Conservation (phyloP, 2,113 vertebrate species). For the Oncorhynchus tshawytscha region DNA sequence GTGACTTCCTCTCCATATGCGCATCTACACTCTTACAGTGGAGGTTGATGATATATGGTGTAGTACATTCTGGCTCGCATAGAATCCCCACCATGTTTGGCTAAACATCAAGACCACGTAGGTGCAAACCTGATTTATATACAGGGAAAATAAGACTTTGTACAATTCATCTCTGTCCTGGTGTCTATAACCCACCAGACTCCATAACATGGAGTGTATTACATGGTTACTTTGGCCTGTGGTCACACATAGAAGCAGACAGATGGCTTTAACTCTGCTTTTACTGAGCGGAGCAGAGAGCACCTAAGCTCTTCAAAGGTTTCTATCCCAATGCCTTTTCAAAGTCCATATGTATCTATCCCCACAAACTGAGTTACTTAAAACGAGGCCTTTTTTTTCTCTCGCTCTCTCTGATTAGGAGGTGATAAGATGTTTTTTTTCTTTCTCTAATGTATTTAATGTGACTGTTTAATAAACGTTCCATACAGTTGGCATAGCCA, state of each 20-base stretch:
- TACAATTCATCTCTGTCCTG: no score
- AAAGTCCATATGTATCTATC: conserved; percentile 69
- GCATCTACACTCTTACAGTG: background rate
- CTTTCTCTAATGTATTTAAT: conserved; percentile 24
- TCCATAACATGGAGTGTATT: background rate
- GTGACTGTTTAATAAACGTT: conserved; percentile 53
- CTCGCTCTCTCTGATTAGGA: conserved; percentile 47
- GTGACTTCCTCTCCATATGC: no score
- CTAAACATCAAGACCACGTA: background rate
- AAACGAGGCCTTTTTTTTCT: conserved; percentile 61
- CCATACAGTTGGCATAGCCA: conserved; percentile 57
- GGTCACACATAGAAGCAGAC: conserved; percentile 42
- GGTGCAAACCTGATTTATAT: conserved; percentile 25
- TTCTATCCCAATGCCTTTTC: conserved; percentile 57
- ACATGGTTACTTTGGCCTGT: conserved; percentile 30
- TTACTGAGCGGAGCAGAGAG: conserved; percentile 64
- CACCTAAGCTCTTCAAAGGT: conserved; percentile 69
- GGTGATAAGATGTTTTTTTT: conserved; percentile 42
- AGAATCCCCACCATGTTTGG: no score
- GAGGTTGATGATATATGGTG: background rate
- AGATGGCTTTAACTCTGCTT: conserved; percentile 68
- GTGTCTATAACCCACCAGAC: no score
- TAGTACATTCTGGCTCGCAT: no score
- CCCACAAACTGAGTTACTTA: conserved; percentile 11
- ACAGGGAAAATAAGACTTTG: no score